Base-by-base conservation (phyloP, 2,888 invertebrate genomes). In the Agonopterix arenella region DNA sequence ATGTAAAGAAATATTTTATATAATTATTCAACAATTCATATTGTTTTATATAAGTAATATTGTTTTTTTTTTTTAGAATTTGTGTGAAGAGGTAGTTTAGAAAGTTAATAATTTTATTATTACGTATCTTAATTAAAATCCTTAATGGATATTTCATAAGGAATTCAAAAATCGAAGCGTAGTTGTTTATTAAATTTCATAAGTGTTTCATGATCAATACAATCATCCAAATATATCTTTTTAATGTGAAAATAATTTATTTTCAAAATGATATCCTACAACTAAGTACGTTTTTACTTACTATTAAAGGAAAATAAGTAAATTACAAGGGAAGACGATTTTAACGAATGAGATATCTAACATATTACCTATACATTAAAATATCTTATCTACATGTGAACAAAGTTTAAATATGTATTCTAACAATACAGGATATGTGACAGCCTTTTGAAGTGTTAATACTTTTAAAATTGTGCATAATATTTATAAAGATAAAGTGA, bases 131-230 rank as follows among this genome's bases (percentile, higher is more conserved):
- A 69, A 68, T 56, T 66, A 56, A 52, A 70, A 67, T 59, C 60
- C 73, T 72, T 76, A 73, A 47, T 54, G 59, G 64, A 67, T 76
- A 76, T 67, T 18, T 84, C 85, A 84, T 84, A 84, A 84, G 84
- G 81, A 73, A 73, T 64, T 66, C 70, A 68, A 74, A 74, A 76
- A 70, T 77, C 70, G 71, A 80, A 80, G 82, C 79, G 76, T 78
- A 73, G 56, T 59, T 52, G 51, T 52, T 49, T 47, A 43, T 47
- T 48, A 41, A 46, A 28, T 48, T 67, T 72, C 70, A 73, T 73
- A 76, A 76, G 71, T 62, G 54, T 55, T 59, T 57, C 54, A 57
- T 28, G 28, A 28, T 28, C 28, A 54, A 55, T 57, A 49, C 11
- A 11, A 40, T 43, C 13, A 13, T 43, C 8, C 4, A 13, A 43